Evolutionary conservation across 2,113 vertebrate genomes (phyloP).

Genomic region (Chrysemys picta): DNA sequence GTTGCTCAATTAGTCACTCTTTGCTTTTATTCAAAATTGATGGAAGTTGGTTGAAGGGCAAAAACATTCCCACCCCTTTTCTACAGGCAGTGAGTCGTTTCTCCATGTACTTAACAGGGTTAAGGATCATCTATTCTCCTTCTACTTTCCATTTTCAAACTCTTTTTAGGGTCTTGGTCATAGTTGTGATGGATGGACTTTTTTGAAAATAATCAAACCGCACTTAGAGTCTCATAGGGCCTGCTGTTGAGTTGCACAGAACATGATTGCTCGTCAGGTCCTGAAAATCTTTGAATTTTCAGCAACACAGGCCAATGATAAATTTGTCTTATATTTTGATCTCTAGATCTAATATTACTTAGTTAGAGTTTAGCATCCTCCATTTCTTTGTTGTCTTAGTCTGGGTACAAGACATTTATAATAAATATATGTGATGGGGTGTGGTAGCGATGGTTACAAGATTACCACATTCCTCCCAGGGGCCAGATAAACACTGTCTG

Average conservation of each 20-base stretch:
- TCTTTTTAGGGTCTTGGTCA: not conserved
- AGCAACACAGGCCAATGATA: not conserved
- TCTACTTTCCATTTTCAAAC: not conserved
- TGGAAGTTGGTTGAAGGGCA: not conserved
- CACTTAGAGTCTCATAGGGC: not conserved
- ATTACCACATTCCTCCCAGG: not conserved
- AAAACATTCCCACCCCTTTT: not conserved
- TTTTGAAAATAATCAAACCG: not conserved
- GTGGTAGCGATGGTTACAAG: not conserved
- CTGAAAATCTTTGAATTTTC: not conserved
- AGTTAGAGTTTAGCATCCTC: not conserved
- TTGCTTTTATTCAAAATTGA: not conserved
- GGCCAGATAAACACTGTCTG: not conserved
- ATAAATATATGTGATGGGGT: accelerated
- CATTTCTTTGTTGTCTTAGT: not conserved
- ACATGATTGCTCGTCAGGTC: not conserved
- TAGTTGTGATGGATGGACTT: not conserved
- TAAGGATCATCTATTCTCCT: not conserved
- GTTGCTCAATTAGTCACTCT: not conserved
- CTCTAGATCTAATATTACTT: accelerated
- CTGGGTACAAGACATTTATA: not conserved
- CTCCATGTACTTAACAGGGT: not conserved
- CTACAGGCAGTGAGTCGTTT: not conserved
- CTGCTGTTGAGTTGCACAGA: not conserved
- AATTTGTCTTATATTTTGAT: not conserved